Base-by-base conservation (phyloP, 1,140 invertebrate species). In the Bilobella aurantiaca region DNA sequence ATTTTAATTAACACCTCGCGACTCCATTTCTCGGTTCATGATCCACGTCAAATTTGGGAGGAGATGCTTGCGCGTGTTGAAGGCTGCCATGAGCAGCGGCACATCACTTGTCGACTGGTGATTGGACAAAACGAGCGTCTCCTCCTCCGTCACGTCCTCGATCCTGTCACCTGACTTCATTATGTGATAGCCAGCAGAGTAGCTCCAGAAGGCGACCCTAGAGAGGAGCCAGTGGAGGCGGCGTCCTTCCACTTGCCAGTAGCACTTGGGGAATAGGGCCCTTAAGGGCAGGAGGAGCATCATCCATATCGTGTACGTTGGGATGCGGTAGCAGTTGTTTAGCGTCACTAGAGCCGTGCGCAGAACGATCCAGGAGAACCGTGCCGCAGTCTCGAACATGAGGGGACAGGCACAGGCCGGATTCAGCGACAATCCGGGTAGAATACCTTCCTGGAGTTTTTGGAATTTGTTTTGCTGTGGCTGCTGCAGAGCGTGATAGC, bases 21-120 rank as follows among this genome's bases (percentile, higher is more conserved):
- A n/a, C n/a, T n/a, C n/a, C n/a, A n/a, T n/a, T n/a, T n/a, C n/a
- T n/a, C n/a, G 81, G 77, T 96, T 93, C 92, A 97, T 96, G 71
- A 98, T 91, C 95, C 95, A 98, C 86, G 93, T 90, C 34, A 93
- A 80, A 78, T 89, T 88, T 60, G 87, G 84, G 71, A 90, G 79
- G 37, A 91, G 83, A 63, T 85, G 83, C 62, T 83, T 81, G 73
- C 87, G 85, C 8, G 86, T 81, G 77, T 91, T 91, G 78, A 92
- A 89, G 63, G 86, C 84, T 27, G 88, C 82, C 90, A 97, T 96
- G 69, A 97, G 79, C 64, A 94, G 82, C 46, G 93, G 93, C 63
- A 96, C 93, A 80, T 98, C 95, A 23, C 87, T 91, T 23, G 94
- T 96, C 63, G 90, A 93, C 80, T 97, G 94, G 78, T 97, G 95